Base-by-base conservation (phyloP, 1,140 invertebrate species). In the Acromyrmex charruanus region DNA sequence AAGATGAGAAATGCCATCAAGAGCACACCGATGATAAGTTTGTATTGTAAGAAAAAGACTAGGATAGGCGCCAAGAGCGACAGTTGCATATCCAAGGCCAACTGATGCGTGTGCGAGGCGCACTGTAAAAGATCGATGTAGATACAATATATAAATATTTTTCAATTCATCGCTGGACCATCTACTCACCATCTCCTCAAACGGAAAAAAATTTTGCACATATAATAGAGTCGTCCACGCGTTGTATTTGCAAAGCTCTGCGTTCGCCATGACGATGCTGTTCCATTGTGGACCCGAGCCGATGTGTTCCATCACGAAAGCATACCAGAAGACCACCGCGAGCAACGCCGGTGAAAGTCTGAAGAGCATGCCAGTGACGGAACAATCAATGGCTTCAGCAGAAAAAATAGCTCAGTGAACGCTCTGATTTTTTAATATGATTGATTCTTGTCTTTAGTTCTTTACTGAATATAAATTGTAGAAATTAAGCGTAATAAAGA, bases 11-110 rank as follows among this genome's bases (percentile, higher is more conserved):
- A 94, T 9, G 96, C 95, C 87, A 97, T 94, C 4, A 97, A 75
- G 3, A 96, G 90, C 53, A 96, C 93, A 2, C 96, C 96, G 39
- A 96, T 91, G 3, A 95, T 93, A 0, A 96, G 94, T 88, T 96
- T 96, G 4, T 95, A 95, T 71, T 96, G 96, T 16, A 97, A 94
- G 14, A 97, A 95, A 95, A 97, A 97, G 0, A 98, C 96, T 9
- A 98, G 92, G 0, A 97, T 93, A 1, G 97, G 97, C 7, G 97
- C 96, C 3, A 97, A 80, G 28, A 98, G 93, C 63, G 97, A 98
- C 25, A 98, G 96, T 94, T 98, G 98, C 96, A 98, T 97, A 91
- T 98, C 98, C 91, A 98, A 94, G 1, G 98, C 98, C 63, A 98
- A 92, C 87, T 97, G 97, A 91, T 97, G 96, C 1, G 96, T 97